Conservation (phyloP, 2,888 invertebrate species). For the Lochmaea capreae region DNA sequence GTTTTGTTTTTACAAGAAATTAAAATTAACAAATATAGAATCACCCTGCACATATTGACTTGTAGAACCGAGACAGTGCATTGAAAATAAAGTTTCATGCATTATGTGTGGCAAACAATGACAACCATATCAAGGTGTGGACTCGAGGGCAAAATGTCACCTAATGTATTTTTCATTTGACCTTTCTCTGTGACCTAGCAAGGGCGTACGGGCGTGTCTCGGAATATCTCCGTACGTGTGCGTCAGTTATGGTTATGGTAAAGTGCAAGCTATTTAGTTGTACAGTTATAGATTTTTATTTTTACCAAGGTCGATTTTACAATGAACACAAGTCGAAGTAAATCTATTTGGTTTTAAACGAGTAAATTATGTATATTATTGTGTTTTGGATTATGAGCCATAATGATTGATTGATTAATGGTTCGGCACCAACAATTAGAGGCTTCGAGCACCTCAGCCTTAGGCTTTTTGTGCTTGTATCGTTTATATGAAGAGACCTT, state of each 20-base stretch:
- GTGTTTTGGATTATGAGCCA: not conserved
- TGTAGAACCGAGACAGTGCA: constrained; percentile 9
- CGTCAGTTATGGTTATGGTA: constrained; percentile 11
- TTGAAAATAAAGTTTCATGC: constrained; percentile 23
- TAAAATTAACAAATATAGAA: not conserved
- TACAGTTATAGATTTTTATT: constrained; percentile 13
- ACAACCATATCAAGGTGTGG: constrained; percentile 38
- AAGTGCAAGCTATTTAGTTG: constrained; percentile 14
- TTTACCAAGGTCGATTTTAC: constrained; percentile 8
- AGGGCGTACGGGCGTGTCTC: constrained; percentile 39
- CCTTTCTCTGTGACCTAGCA: constrained; percentile 46
- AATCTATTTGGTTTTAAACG: not conserved
- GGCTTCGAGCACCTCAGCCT: too few species aligned
- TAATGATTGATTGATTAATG: too few species aligned
- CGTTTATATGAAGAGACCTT: too few species aligned
- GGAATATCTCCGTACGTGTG: constrained; percentile 26
- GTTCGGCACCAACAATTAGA: too few species aligned
- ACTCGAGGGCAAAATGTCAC: constrained; percentile 40
- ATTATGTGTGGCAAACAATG: constrained; percentile 31
- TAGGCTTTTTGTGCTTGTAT: too few species aligned
- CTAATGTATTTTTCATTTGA: constrained; percentile 36
- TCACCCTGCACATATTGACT: constrained; percentile 11
- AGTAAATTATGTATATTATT: not conserved
- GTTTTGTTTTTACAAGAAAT: too few species aligned
- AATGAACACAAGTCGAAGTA: not conserved